Evolutionary conservation across 2,113 vertebrate genomes (phyloP), one percentile per base, ranked within the genome.

Genomic region (Pterocles burchelli): DNA sequence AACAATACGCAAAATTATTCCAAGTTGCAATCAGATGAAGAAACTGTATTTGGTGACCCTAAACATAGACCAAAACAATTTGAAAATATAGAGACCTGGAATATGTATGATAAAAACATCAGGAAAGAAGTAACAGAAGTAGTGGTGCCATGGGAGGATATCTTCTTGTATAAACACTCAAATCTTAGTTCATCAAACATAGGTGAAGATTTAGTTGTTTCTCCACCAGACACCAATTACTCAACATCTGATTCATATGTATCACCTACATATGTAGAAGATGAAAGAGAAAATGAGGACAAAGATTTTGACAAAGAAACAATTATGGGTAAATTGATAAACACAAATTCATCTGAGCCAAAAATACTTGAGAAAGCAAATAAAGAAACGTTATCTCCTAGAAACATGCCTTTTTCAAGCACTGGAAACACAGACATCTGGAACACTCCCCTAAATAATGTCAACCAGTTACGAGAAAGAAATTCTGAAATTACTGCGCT

Each of bases 211-310:
- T 93, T 96, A 6, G 89, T 96, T 94, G 91, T 98, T 90, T 98
- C 98, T 73, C 97, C 98, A 61, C 97, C 97, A 85, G 98, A 98
- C 49, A 98, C 98, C 81, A 98, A 98, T 92, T 98, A 98, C 67
- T 98, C 98, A 79, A 98, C 98, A 4, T 98, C 98, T 90, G 98
- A 98, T 73, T 98, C 98, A 29, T 98, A 97, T 25, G 25, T 97
- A 34, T 98, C 98, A 34, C 98, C 98, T 52, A 97, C 97, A 9
- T 98, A 90, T 71, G 90, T 92, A 59, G 97, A 95, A 89, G 97
- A 98, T 1, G 97, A 98, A 62, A 97, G 93, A 93, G 98, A 98
- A 93, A 80, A 62, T 24, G 96, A 95, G 45, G 95, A 77, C 41
- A 94, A 93, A 61, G 67, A 90, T 54, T 95, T 97, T 94, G 62